These are phyloP conservation scores for Tiliacea aurago DNA, from an alignment of 2,888 invertebrate genomes.

Conservation along the genomic window DNA sequence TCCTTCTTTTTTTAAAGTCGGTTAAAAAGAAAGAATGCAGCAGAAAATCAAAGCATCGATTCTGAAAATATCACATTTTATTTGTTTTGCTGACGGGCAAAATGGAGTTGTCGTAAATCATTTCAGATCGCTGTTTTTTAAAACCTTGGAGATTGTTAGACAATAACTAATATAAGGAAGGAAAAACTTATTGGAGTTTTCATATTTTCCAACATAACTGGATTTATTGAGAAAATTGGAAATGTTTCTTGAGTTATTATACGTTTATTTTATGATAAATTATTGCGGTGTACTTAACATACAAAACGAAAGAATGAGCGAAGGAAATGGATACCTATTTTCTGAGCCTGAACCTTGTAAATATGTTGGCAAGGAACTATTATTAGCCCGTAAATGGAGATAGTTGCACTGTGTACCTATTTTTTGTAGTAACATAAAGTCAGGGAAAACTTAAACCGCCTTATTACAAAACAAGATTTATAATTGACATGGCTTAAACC, in stretches of 20 bases:
- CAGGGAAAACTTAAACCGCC: too few species aligned
- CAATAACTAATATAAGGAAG: constrained; percentile 37
- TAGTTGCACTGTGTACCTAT: not conserved
- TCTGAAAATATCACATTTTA: constrained; percentile 12
- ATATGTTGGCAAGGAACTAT: not conserved
- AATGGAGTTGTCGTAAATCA: constrained; percentile 38
- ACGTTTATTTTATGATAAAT: constrained; percentile 46
- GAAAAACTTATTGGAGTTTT: constrained; percentile 40
- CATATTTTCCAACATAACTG: constrained; percentile 31
- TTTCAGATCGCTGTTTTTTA: constrained; percentile 36
- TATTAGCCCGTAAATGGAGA: not conserved
- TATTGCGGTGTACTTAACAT: constrained; percentile 14
- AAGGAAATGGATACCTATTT: not conserved
- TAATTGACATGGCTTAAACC: too few species aligned
- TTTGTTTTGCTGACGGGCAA: constrained; percentile 16
- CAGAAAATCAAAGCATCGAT: constrained; percentile 11
- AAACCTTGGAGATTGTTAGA: constrained; percentile 47
- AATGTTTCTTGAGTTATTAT: constrained; percentile 36
- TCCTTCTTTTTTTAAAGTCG: too few species aligned
- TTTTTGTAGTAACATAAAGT: too few species aligned
- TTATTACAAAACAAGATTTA: too few species aligned
- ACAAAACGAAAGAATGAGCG: not conserved
- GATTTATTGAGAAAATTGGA: constrained; percentile 49
- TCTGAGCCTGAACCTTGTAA: not conserved
- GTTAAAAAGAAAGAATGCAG: not conserved